These are phyloP conservation scores for Chiloscyllium punctatum DNA, from an alignment of 2,797 vertebrate species.

Conservation along the genomic window DNA sequence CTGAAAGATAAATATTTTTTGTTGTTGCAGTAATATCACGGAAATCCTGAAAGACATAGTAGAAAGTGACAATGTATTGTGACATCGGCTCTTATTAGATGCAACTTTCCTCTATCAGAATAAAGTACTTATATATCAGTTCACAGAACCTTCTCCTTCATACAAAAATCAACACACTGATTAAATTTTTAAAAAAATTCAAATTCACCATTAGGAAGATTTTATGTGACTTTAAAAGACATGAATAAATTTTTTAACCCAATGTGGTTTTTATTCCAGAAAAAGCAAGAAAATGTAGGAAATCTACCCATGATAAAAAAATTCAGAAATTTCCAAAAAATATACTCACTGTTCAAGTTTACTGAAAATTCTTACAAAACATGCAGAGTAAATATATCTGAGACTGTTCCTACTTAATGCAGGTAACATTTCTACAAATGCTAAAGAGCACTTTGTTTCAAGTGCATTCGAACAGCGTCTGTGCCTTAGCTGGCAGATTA, in stretches of 20 bases:
- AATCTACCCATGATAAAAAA: not conserved
- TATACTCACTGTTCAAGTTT: constrained; percentile 66
- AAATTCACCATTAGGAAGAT: no score
- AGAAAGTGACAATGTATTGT: not conserved
- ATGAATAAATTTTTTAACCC: not conserved
- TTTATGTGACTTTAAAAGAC: not conserved
- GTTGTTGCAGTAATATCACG: not conserved
- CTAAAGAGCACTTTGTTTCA: not conserved
- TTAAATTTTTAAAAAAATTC: not conserved
- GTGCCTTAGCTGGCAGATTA: constrained; percentile 36
- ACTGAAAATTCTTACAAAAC: constrained; percentile 62
- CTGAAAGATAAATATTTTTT: not conserved
- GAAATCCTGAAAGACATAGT: not conserved
- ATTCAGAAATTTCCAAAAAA: not conserved
- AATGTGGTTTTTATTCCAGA: not conserved
- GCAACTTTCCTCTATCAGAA: not conserved
- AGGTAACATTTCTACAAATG: constrained; percentile 54
- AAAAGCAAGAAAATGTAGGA: constrained; percentile 10
- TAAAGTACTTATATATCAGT: not conserved
- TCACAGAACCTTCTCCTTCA: not conserved
- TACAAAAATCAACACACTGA: not conserved
- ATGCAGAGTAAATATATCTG: constrained; percentile 70
- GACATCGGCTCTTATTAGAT: not conserved
- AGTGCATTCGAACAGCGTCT: constrained; percentile 23
- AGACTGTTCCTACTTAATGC: constrained; percentile 57